Evolutionary conservation across 2,113 vertebrate species (phyloP).

Genomic region (Eurystomus gularis): DNA sequence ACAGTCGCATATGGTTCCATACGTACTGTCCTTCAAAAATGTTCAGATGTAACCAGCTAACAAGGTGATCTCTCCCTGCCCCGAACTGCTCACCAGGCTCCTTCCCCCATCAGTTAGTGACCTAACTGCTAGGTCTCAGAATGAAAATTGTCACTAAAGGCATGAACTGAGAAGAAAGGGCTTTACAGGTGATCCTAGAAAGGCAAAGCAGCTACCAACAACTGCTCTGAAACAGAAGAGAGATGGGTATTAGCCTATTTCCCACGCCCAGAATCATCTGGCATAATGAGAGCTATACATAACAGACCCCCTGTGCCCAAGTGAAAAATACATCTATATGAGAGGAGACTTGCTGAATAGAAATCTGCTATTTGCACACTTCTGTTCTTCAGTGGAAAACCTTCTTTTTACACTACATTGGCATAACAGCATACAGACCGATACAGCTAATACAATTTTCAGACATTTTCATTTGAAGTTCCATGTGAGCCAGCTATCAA

Average conservation of each 20-base stretch:
- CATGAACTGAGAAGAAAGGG: background rate
- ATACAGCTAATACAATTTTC: background rate
- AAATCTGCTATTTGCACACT: background rate
- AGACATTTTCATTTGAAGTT: background rate
- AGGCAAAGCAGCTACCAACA: background rate
- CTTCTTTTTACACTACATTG: background rate
- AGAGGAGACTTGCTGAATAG: background rate
- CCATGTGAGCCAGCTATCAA: background rate
- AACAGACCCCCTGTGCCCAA: background rate
- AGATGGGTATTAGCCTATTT: background rate
- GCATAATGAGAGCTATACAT: accelerated
- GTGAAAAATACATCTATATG: background rate
- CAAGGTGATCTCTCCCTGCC: background rate
- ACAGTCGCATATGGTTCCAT: background rate
- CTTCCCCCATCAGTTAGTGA: too few relatives aligned
- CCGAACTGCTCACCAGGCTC: background rate
- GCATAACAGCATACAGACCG: background rate
- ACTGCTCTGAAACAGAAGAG: background rate
- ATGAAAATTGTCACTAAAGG: accelerated
- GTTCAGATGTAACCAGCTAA: background rate
- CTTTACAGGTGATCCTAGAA: background rate
- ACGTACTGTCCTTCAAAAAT: background rate
- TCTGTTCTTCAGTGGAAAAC: background rate
- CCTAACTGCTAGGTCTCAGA: background rate
- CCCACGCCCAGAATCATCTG: background rate